Evolutionary conservation across 53 echinoderm and acorn worm genomes (phyloP).

Genomic region (Astropecten irregularis): DNA sequence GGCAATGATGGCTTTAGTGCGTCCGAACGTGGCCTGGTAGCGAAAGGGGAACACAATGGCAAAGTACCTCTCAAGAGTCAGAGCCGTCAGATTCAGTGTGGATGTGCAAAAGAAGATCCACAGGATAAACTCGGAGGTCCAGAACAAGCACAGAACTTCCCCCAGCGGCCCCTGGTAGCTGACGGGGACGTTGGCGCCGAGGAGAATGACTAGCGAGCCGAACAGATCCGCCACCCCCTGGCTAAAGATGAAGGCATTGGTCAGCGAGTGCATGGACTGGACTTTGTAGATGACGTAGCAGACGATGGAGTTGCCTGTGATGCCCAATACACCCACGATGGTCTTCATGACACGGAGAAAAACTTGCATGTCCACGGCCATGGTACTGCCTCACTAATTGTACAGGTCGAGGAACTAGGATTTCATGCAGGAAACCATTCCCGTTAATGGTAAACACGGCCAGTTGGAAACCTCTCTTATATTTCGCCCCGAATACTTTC

Average conservation of each 20-base stretch:
- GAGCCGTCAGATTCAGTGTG: constrained; percentile 72
- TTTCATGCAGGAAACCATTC: too few species aligned
- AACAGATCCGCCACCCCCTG: constrained; percentile 75
- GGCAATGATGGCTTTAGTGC: constrained; percentile 20
- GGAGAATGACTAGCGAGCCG: constrained; percentile 69
- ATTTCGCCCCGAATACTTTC: too few species aligned
- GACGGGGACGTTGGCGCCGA: constrained; percentile 14
- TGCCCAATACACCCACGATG: constrained; percentile 51
- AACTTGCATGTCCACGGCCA: constrained; percentile 8
- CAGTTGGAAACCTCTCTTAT: too few species aligned
- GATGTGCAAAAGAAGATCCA: constrained; percentile 77
- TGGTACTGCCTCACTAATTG: too few species aligned
- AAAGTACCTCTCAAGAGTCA: constrained; percentile 80
- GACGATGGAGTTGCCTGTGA: constrained; percentile 69
- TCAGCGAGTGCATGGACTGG: constrained; percentile 54
- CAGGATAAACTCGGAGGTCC: constrained; percentile 73
- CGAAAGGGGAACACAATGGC: constrained; percentile 82
- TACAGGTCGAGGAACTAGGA: too few species aligned
- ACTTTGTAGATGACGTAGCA: constrained; percentile 63
- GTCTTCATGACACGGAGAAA: constrained; percentile 32
- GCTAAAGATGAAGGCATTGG: constrained; percentile 77
- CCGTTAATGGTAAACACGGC: too few species aligned
- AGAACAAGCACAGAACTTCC: constrained; percentile 72
- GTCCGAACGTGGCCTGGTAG: constrained; percentile 66
- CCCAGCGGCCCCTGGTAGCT: constrained; percentile 17